phyloP scores from a whole-genome alignment of 2,113 vertebrate species.

The Oryctolagus cuniculus region mOryCun1.1 NC_091434.1:102716501-102717000 shows the following conservation, averaged over 20 bases:
- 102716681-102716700: background rate
- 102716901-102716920: background rate
- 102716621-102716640: background rate
- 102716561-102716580: background rate
- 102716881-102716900: conserved; percentile 42
- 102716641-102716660: background rate
- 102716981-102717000: conserved; percentile 74
- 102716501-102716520: background rate
- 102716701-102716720: background rate
- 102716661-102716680: background rate
- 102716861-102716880: conserved; percentile 39
- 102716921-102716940: background rate
- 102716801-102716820: background rate
- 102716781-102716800: background rate
- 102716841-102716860: conserved; percentile 64
- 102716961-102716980: conserved; percentile 36
- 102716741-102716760: background rate
- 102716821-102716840: background rate
- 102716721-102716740: background rate
- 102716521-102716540: background rate
- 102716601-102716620: background rate
- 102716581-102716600: background rate
- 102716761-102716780: background rate
- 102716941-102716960: conserved; percentile 50
- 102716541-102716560: background rate